A percentile compares a stretch with the other conserved stretches of the same genome.
Evolutionary conservation across 1,140 invertebrate species (phyloP).

Genomic region (Phthorimaea operculella): DNA sequence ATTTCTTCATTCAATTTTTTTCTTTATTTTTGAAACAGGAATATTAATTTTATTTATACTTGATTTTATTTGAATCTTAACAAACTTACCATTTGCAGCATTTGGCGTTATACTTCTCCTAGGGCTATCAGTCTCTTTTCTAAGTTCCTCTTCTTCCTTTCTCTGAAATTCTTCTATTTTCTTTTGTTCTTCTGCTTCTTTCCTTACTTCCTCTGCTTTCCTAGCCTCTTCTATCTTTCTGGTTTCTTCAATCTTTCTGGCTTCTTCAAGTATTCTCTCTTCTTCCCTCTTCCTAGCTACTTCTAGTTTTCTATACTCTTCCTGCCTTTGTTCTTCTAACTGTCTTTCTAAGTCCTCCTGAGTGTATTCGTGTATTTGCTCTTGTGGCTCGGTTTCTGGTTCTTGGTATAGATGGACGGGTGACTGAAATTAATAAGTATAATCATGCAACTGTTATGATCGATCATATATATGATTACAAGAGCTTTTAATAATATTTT

Average conservation of each 20-base stretch:
- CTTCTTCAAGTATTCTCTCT: slow-evolving; percentile 43
- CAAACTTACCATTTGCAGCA: slow-evolving; percentile 49
- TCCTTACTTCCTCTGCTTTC: slow-evolving; percentile 15
- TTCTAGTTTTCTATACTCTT: background rate
- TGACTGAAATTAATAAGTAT: slow-evolving; percentile 28
- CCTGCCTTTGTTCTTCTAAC: background rate
- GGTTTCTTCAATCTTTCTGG: background rate
- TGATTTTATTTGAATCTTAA: too few relatives aligned
- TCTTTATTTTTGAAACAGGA: too few relatives aligned
- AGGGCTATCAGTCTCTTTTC: slow-evolving; percentile 56
- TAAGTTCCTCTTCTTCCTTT: slow-evolving; percentile 51
- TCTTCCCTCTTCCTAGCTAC: background rate
- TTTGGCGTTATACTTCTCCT: slow-evolving; percentile 58
- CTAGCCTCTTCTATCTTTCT: slow-evolving; percentile 30
- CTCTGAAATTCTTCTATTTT: slow-evolving; percentile 18
- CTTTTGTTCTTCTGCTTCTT: background rate
- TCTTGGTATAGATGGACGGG: slow-evolving; percentile 19
- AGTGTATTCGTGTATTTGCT: background rate
- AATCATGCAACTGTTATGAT: too few relatives aligned
- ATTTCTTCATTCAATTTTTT: background rate
- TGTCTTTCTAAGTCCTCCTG: background rate
- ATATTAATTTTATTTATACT: too few relatives aligned
- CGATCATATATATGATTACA: too few relatives aligned
- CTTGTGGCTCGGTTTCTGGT: background rate
- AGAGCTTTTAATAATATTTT: too few relatives aligned